Evolutionary conservation across 2,113 vertebrate species (phyloP).

Genomic region (Panthera tigris): DNA sequence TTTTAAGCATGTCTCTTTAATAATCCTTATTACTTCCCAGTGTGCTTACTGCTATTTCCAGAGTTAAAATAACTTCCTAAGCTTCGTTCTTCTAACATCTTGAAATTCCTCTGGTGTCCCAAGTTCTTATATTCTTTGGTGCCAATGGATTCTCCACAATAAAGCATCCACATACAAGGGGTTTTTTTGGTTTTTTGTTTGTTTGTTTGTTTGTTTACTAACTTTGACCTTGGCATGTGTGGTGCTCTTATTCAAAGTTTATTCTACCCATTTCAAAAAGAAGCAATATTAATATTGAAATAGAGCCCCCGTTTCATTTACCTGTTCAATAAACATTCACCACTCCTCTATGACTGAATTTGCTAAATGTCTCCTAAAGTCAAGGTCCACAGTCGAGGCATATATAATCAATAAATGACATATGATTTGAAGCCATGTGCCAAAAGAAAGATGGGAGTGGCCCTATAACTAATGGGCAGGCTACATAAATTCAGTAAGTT

Average conservation of each 20-base stretch:
- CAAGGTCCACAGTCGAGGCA: background rate
- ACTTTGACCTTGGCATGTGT: background rate
- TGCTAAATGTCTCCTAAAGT: background rate
- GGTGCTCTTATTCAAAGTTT: background rate
- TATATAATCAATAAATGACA: conserved; percentile 19
- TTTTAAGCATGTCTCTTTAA: background rate
- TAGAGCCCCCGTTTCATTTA: background rate
- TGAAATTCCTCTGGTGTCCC: conserved; percentile 34
- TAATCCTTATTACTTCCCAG: background rate
- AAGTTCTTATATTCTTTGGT: background rate
- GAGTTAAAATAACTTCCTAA: conserved; percentile 21
- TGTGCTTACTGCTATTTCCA: background rate
- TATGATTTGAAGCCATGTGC: background rate
- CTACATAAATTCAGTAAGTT: background rate
- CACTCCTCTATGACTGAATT: background rate
- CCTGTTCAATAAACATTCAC: background rate
- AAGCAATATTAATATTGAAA: background rate
- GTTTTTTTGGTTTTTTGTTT: too few relatives aligned
- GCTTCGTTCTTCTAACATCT: background rate
- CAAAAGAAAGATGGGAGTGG: background rate
- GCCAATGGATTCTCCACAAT: background rate
- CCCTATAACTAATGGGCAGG: background rate
- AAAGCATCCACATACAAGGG: background rate
- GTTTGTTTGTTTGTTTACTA: background rate
- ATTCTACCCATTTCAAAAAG: background rate